phyloP scores from a whole-genome alignment of 2,888 invertebrate genomes.

The Sisyra terminalis region DNA sequence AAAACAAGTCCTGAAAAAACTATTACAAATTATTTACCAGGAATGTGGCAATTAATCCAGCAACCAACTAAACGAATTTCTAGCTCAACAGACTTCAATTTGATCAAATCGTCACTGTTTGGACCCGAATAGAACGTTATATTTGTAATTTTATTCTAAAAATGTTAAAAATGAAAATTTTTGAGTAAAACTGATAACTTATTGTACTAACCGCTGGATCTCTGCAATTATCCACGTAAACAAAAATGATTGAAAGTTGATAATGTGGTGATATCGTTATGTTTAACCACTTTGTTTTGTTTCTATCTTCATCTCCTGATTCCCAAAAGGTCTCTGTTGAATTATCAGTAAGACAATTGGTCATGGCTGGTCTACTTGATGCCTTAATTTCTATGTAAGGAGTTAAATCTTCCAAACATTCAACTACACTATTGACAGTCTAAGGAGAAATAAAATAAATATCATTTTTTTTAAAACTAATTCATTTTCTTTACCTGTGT shows the following conservation, averaged over 20 bases:
- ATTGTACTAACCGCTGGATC: conserved; percentile 57
- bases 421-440: conserved; percentile 32
- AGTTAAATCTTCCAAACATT: conserved; percentile 59
- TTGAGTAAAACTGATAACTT: not conserved
- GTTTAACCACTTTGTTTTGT: conserved; percentile 76
- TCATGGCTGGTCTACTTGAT: conserved; percentile 88
- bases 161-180: conserved; percentile 15
- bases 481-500: conserved; percentile 20
- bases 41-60: conserved; percentile 79
- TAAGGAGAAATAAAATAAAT: conserved; percentile 8
- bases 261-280: conserved; percentile 44
- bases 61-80: conserved; percentile 63
- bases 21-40: conserved; percentile 33
- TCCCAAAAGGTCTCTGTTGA: conserved; percentile 99
- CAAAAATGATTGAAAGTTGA: conserved; percentile 56
- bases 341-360: conserved; percentile 79
- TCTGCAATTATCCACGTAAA: conserved; percentile 89
- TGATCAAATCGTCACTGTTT: conserved; percentile 63
- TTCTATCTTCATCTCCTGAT: conserved; percentile 91
- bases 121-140: conserved; percentile 74
- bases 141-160: conserved; percentile 75
- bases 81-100: conserved; percentile 69
- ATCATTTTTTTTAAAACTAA: no score
- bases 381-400: conserved; percentile 63
- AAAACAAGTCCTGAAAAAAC: not conserved